Conservation (phyloP, 1,140 invertebrate genomes). For the Dreissena polymorpha region DNA sequence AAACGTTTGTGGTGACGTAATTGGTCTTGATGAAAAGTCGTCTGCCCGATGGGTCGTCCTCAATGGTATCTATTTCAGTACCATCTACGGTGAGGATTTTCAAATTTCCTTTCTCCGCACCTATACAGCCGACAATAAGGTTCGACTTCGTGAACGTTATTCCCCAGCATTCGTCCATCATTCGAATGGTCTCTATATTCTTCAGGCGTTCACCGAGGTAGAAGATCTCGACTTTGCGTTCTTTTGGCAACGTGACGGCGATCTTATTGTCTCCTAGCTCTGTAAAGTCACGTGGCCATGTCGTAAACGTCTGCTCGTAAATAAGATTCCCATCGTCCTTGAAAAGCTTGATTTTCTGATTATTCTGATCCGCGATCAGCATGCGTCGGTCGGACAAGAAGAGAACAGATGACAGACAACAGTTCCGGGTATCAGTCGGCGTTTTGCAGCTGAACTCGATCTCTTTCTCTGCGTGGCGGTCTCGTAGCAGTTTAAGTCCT, state of each 20-base stretch:
- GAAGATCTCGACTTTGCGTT: constrained; percentile 52
- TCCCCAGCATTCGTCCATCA: constrained; percentile 55
- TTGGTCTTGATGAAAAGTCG: constrained; percentile 53
- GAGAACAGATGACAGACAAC: constrained; percentile 43
- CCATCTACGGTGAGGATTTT: constrained; percentile 51
- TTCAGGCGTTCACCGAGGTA: constrained; percentile 50
- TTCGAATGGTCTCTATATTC: constrained; percentile 44
- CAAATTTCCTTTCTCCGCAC: constrained; percentile 40
- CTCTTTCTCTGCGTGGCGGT: constrained; percentile 33
- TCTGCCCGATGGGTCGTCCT: constrained; percentile 44
- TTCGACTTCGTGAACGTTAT: constrained; percentile 42
- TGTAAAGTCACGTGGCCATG: constrained; percentile 53
- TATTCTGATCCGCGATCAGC: constrained; percentile 48
- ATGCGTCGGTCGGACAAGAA: constrained; percentile 46
- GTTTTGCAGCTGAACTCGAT: constrained; percentile 53
- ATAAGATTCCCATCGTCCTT: constrained; percentile 32
- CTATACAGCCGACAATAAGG: constrained; percentile 48
- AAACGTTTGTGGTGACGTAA: constrained; percentile 42
- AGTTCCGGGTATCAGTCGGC: constrained; percentile 49
- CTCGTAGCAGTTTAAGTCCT: constrained; percentile 41
- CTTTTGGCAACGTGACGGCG: constrained; percentile 48
- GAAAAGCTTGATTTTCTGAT: constrained; percentile 54
- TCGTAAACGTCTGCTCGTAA: constrained; percentile 48
- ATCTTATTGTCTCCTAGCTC: constrained; percentile 49
- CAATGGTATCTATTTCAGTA: constrained; percentile 38